Conservation (phyloP, 2,113 vertebrate genomes). For the Bos indicus region DNA sequence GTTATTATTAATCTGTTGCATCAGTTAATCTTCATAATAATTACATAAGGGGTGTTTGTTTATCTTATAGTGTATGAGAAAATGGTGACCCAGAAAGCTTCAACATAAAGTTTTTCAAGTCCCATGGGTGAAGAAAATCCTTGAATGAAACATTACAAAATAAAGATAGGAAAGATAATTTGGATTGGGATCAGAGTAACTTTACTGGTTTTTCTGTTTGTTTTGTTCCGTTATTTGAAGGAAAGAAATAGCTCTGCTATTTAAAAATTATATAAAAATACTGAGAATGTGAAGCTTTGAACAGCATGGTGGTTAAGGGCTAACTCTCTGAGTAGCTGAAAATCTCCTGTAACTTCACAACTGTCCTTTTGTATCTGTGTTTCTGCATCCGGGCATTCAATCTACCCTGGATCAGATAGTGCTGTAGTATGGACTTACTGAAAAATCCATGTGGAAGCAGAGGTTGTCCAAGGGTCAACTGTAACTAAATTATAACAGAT, state of each 20-base stretch:
- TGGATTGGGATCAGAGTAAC: neutral
- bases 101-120: neutral
- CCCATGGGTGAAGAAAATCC: neutral
- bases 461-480: neutral
- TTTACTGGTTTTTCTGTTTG: neutral
- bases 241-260: neutral
- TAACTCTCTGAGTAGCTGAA: neutral
- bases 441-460: neutral
- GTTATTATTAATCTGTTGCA: neutral
- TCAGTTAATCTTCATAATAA: neutral
- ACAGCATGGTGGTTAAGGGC: neutral
- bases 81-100: neutral
- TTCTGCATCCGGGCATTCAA: neutral
- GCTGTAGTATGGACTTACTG: neutral
- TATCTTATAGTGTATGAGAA: neutral
- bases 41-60: neutral
- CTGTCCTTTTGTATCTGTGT: rapidly evolving
- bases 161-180: neutral
- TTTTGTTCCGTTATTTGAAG: neutral
- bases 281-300: neutral
- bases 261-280: neutral
- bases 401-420: no score
- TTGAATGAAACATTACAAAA: neutral
- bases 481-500: neutral
- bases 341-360: neutral